Base-by-base conservation (phyloP, 2,113 vertebrate genomes). In the Lontra canadensis region DNA sequence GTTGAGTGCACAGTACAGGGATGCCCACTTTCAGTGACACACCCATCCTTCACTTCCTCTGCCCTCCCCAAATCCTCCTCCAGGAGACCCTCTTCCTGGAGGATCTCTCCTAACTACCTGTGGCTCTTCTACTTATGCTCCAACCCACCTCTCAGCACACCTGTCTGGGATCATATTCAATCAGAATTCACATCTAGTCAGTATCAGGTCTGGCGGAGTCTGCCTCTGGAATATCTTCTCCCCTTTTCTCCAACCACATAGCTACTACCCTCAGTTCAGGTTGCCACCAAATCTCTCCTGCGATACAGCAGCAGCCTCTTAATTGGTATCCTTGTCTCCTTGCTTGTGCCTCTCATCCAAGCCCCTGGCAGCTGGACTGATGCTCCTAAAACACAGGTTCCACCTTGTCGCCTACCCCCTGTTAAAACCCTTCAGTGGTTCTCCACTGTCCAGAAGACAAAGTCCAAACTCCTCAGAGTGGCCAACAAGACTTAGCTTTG, bases 401-500 rank as follows among this genome's bases (percentile, higher is more conserved):
- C 55, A 94, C 73, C 80, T n/a, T 79, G 31, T 81, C 52, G 74
- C 47, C 57, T 67, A 87, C 34, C 69, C 88, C 34, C 65, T 20
- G 6, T 84, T 82, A 93, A 86, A 83, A 93, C 74, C 49, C 61
- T 95, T 91, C 59, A 88, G 8, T 2, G 25, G 44, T 78, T 94
- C 87, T 93, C 79, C 67, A 91, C 15, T 93, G 85, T 93, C 81
- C 81, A 95, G 11, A 95, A 85, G 18, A 87, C 82, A 92, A 90
- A 95, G 69, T 76, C 39, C 42, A 93, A 91, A 95, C 76, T 83
- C 76, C 83, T 92, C 69, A 82, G 81, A 29, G 4, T 36, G 59
- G 44, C 49, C 88, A 74, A 29, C 36, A 67, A 95, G 69, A 52
- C 59, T 65, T 78, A 73, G 25, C 47, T 91, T 73, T 69, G 61